These are phyloP conservation scores for Aporophyla nigra DNA, from an alignment of 2,888 invertebrate genomes.

Conservation along the genomic window DNA sequence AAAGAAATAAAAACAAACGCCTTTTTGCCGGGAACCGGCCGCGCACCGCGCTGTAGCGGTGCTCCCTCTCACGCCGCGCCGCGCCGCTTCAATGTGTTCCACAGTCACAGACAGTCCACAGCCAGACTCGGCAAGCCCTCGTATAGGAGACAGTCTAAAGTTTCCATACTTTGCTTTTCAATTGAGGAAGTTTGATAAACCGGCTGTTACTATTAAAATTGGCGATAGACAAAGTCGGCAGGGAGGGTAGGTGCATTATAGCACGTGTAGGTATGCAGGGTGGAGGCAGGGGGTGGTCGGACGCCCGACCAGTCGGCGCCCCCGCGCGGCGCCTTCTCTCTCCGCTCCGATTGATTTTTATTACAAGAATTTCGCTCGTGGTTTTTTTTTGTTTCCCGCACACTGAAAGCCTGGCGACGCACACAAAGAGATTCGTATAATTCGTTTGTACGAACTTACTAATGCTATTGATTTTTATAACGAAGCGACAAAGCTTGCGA, in stretches of 20 bases:
- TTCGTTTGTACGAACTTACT: conserved; percentile 90
- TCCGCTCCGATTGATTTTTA: conserved; percentile 91
- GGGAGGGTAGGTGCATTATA: conserved; percentile 84
- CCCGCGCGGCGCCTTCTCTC: conserved; percentile 89
- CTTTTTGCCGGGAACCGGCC: conserved; percentile 87
- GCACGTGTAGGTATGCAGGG: conserved; percentile 80
- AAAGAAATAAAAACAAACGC: conserved; percentile 91
- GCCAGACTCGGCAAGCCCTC: conserved; percentile 33
- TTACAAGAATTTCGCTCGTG: conserved; percentile 90
- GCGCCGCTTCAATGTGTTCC: conserved; percentile 27
- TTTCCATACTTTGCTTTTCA: conserved; percentile 35
- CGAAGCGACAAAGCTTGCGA: conserved; percentile 80
- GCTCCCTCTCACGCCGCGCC: conserved; percentile 55
- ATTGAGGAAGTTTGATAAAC: conserved; percentile 44
- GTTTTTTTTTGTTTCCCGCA: conserved; percentile 89
- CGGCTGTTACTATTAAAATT: conserved; percentile 41
- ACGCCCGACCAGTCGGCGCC: conserved; percentile 88
- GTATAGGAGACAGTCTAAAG: conserved; percentile 5
- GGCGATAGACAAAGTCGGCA: conserved; percentile 47
- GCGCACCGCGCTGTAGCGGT: conserved; percentile 69
- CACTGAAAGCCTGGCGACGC: conserved; percentile 84
- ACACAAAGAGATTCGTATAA: conserved; percentile 89
- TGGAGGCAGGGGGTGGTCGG: conserved; percentile 73
- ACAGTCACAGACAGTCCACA: conserved; percentile 10
- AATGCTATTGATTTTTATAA: conserved; percentile 91